A percentile compares a stretch with the other conserved stretches of the same genome.
Conservation (phyloP, 2,113 vertebrate genomes). For the Falco punctatus region DNA sequence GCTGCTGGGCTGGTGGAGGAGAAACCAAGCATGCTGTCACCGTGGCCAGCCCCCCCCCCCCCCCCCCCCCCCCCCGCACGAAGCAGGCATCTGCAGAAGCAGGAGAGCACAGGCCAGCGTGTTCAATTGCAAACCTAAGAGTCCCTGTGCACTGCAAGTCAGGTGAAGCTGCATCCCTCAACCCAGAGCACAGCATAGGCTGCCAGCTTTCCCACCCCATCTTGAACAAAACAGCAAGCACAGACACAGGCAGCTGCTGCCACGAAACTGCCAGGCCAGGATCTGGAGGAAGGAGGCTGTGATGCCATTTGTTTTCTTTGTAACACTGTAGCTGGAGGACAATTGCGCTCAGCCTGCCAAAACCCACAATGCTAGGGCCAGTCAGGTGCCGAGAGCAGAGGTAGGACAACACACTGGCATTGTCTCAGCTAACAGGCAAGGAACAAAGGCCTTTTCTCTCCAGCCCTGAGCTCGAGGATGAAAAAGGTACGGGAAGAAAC, state of each 20-base stretch:
- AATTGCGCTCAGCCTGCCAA: not conserved
- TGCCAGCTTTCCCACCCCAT: not conserved
- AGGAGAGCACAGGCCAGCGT: fast-evolving
- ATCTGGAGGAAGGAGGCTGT: not conserved
- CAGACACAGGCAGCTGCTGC: fast-evolving
- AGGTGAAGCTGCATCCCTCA: not conserved
- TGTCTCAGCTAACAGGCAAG: constrained; percentile 7
- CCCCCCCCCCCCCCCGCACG: fast-evolving
- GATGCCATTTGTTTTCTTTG: not conserved
- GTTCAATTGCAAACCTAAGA: fast-evolving
- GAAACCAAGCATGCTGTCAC: not conserved
- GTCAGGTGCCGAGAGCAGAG: constrained; percentile 63
- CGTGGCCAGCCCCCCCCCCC: fast-evolving
- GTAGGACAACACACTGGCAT: constrained; percentile 54
- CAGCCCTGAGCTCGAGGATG: not conserved
- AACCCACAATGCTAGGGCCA: not conserved
- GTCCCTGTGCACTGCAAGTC: not conserved
- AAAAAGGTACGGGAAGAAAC: constrained; percentile 54
- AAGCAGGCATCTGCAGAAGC: not conserved
- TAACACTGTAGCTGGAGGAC: not conserved
- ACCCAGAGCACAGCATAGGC: fast-evolving
- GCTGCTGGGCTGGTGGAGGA: not conserved
- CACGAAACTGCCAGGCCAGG: fast-evolving
- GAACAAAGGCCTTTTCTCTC: constrained; percentile 55
- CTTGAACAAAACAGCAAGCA: not conserved